These are phyloP conservation scores for Glossophaga mutica DNA, from an alignment of 2,797 vertebrate genomes.

Conservation along the genomic window DNA sequence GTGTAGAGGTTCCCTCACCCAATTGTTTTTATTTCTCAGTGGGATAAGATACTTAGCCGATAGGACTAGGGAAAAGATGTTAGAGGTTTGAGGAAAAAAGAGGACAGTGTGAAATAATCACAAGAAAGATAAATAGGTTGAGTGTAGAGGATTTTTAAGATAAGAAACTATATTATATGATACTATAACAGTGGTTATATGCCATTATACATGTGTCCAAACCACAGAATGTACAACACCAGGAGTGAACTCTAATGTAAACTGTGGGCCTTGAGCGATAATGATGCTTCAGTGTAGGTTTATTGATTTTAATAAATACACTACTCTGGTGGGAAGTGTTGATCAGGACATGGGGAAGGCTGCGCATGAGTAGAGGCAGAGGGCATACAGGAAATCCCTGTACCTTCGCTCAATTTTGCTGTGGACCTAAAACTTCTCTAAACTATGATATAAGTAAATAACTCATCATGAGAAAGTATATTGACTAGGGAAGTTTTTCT, in stretches of 20 bases:
- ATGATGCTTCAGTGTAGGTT: neutral
- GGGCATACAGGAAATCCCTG: neutral
- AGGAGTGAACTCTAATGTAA: neutral
- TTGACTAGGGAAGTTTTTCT: neutral
- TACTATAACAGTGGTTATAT: neutral
- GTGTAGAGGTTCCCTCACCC: accelerated
- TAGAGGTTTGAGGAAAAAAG: neutral
- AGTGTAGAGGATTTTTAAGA: neutral
- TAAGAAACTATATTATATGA: neutral
- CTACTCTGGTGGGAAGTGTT: neutral
- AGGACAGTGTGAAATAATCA: neutral
- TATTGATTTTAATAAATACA: neutral
- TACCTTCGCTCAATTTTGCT: neutral
- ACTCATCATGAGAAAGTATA: neutral
- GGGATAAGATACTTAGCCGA: neutral
- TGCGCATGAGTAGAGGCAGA: neutral
- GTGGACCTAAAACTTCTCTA: neutral
- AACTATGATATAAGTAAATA: neutral
- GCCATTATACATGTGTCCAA: neutral
- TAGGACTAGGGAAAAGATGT: neutral
- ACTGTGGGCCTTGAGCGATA: neutral
- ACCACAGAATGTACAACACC: neutral
- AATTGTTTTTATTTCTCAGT: neutral
- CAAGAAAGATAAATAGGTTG: neutral
- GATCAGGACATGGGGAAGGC: neutral